Conservation (phyloP, 2,797 vertebrate genomes). For the Otus scops region DNA sequence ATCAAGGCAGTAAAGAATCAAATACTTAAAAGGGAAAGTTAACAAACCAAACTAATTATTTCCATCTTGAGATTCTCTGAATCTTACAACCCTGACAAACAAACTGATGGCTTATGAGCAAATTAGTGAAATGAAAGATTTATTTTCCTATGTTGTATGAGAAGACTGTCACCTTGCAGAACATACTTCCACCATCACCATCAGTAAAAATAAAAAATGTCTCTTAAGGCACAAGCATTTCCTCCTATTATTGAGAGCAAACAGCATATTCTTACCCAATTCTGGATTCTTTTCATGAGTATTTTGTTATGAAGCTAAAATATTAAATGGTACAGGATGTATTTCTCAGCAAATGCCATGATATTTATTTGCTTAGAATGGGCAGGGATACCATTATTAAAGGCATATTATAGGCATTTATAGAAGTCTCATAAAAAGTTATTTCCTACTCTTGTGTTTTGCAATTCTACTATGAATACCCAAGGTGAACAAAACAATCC, state of each 20-base stretch:
- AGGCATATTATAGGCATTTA: background rate
- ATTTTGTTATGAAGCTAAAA: conserved; percentile 3
- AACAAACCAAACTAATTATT: background rate
- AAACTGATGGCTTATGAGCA: background rate
- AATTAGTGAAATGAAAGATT: background rate
- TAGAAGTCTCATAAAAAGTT: background rate
- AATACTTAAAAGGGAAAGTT: background rate
- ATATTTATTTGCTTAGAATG: background rate
- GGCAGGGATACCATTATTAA: background rate
- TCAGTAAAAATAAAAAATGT: background rate
- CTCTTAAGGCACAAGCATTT: background rate
- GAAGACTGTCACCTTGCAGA: background rate
- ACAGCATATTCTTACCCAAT: background rate
- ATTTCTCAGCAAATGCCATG: background rate
- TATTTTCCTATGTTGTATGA: background rate
- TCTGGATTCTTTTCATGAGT: background rate
- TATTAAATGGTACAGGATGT: background rate
- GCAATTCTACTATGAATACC: background rate
- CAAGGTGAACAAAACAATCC: background rate
- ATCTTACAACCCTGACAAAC: background rate
- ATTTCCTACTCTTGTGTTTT: background rate
- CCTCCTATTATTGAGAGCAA: background rate
- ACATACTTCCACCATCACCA: background rate
- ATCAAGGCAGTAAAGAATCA: background rate
- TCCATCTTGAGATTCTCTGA: background rate